Conservation (phyloP, 2,113 vertebrate species). For the Lepisosteus osseus region DNA sequence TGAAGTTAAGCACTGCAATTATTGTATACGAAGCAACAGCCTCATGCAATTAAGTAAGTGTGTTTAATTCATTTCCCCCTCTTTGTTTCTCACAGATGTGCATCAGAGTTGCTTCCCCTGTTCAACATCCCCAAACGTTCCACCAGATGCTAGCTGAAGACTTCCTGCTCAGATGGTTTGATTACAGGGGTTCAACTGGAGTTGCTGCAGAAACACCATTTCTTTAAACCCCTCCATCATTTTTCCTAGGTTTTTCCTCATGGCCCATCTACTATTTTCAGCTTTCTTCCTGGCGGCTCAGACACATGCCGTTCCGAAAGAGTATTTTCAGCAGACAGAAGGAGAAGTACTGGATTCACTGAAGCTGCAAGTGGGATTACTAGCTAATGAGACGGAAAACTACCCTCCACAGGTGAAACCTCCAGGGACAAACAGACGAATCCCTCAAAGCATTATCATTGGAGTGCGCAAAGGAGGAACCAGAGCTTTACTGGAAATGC, state of each 20-base stretch:
- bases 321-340: constrained; percentile 51
- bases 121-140: constrained; percentile 47
- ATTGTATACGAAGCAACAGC: not conserved
- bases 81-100: constrained; percentile 61
- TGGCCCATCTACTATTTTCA: constrained; percentile 76
- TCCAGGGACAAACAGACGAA: constrained; percentile 73
- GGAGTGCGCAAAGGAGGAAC: constrained; percentile 91
- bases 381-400: constrained; percentile 65
- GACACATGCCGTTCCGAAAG: constrained; percentile 59
- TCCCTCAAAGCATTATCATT: constrained; percentile 87
- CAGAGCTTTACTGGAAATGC: constrained; percentile 85
- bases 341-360: constrained; percentile 51
- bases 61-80: constrained; percentile 37
- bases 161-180: constrained; percentile 42
- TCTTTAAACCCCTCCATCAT: constrained; percentile 12
- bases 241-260: constrained; percentile 45
- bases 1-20: not conserved
- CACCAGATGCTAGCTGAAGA: constrained; percentile 41
- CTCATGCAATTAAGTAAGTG: constrained; percentile 11
- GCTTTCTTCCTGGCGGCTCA: constrained; percentile 74
- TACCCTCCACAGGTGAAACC: constrained; percentile 62
- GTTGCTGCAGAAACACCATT: constrained; percentile 15
- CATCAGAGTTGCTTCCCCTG: constrained; percentile 46
- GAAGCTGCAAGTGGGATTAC: constrained; percentile 54
- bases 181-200: constrained; percentile 41